A percentile compares a stretch with the other conserved stretches of the same genome.
Conservation (phyloP, 2,113 vertebrate species). For the Chaenogobius annularis region DNA sequence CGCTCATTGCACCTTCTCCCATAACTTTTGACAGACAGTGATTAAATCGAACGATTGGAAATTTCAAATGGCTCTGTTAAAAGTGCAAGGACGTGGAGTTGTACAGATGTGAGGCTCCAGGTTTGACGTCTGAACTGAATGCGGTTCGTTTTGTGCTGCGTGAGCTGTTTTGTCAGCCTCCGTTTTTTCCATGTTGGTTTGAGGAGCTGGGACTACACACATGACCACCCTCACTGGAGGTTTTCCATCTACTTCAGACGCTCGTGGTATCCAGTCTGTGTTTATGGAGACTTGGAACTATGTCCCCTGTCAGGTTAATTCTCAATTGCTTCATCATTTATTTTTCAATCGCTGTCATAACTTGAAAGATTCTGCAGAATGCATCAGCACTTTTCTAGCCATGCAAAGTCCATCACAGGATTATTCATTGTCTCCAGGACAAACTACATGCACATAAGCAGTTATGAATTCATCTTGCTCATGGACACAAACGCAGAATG, state of each 20-base stretch:
- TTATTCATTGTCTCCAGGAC: too few species aligned
- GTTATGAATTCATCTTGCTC: too few species aligned
- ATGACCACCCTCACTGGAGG: constrained; percentile 61
- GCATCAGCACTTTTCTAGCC: constrained; percentile 30
- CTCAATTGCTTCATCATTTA: constrained; percentile 26
- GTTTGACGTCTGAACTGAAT: constrained; percentile 62
- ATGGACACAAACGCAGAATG: too few species aligned
- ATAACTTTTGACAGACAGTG: constrained; percentile 18
- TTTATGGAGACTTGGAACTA: constrained; percentile 69
- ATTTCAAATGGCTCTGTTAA: constrained; percentile 18
- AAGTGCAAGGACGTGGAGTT: constrained; percentile 46
- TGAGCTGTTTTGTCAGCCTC: constrained; percentile 59
- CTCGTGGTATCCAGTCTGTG: constrained; percentile 58
- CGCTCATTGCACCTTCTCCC: not conserved
- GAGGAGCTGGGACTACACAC: constrained; percentile 45
- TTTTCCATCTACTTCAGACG: constrained; percentile 71
- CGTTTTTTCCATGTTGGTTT: constrained; percentile 69
- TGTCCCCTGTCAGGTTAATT: constrained; percentile 46
- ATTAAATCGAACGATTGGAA: constrained; percentile 20
- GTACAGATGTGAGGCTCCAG: constrained; percentile 65
- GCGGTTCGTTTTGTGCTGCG: constrained; percentile 67
- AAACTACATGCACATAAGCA: too few species aligned
- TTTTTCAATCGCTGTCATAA: not conserved
- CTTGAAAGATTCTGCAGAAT: constrained; percentile 28
- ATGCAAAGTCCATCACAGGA: constrained; percentile 2